These are phyloP conservation scores for Hypomesus transpacificus DNA, from an alignment of 2,113 vertebrate genomes.

Conservation along the genomic window DNA sequence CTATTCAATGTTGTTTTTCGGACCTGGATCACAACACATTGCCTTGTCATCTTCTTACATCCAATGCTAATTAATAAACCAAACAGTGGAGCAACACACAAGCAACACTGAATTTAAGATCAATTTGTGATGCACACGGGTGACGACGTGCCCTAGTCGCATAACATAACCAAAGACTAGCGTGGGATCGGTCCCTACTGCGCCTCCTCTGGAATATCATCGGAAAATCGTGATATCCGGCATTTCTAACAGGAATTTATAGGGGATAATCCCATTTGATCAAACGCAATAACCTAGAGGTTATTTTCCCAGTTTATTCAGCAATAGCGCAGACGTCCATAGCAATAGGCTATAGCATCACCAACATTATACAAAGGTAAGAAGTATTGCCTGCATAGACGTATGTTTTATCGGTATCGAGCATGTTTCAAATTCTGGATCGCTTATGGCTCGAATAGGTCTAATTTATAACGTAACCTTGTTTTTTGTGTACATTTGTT, in stretches of 20 bases:
- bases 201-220: conserved; percentile 64
- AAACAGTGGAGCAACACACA: conserved; percentile 15
- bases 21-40: background rate
- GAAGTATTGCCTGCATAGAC: conserved; percentile 41
- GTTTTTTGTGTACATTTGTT: conserved; percentile 16
- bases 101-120: conserved; percentile 56
- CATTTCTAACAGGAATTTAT: conserved; percentile 34
- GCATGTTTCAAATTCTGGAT: background rate
- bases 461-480: conserved; percentile 19
- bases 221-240: conserved; percentile 48
- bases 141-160: conserved; percentile 66
- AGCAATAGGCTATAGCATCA: conserved; percentile 40
- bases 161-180: conserved; percentile 58
- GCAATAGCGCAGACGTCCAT: conserved; percentile 56
- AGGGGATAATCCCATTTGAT: conserved; percentile 53
- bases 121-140: conserved; percentile 69
- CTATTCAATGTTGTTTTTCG: background rate
- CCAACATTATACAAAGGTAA: conserved; percentile 64
- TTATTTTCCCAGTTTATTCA: conserved; percentile 55
- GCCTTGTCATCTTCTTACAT: background rate
- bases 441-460: background rate
- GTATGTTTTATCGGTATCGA: conserved; percentile 18
- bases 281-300: conserved; percentile 48
- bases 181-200: conserved; percentile 68
- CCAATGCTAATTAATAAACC: conserved; percentile 18